Base-by-base conservation (phyloP, 2,888 invertebrate genomes). In the Hirtodrosophila cameraria region DNA sequence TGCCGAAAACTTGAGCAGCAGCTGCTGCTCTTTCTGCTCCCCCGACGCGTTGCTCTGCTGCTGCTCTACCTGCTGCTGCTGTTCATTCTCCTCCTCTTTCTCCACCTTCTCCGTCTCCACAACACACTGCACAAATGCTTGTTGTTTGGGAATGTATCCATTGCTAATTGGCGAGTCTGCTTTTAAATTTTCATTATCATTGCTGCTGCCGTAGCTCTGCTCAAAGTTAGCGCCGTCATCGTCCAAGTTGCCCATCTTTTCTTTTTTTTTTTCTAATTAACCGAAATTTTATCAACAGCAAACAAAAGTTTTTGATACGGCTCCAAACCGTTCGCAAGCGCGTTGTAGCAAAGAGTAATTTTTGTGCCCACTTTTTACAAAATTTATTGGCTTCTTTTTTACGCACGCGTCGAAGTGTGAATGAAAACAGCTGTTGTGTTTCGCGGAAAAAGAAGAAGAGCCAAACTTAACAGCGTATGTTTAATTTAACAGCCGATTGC, bases 1-100 rank as follows among this genome's bases (percentile, higher is more conserved):
- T 31, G 88, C 68, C 23, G 87, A 83, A 50, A 87, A 88, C 52
- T 88, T 88, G 1, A 75, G 35, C 42, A 63, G 53, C 38, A 68
- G 50, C 48, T 64, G 73, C 36, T 72, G 61, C 20, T 63, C 61
- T 23, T 12, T 28, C 13, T 27, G 27, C 28, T 45, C n/a, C 18
- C 3, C 18, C 18, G 18, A 20, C 18, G 18, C 18, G 5, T n/a
- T n/a, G n/a, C 18, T 5, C 18, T 20, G 18, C 18, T 33, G 31
- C 6, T 20, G 12, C 20, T 11, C 28, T n/a, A n/a, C n/a, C 43
- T 46, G 30, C 4, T n/a, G 27, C 27, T 31, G 23, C 25, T 42
- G 13, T 18, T 57, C 23, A 6, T 5, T 5, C 28, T 5, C 18
- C 2, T 6, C 15, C 8, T 7, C 0, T 6, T 15, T 9, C 16